Conservation (phyloP, 1,140 invertebrate genomes). For the Cryptotermes secundus region DNA sequence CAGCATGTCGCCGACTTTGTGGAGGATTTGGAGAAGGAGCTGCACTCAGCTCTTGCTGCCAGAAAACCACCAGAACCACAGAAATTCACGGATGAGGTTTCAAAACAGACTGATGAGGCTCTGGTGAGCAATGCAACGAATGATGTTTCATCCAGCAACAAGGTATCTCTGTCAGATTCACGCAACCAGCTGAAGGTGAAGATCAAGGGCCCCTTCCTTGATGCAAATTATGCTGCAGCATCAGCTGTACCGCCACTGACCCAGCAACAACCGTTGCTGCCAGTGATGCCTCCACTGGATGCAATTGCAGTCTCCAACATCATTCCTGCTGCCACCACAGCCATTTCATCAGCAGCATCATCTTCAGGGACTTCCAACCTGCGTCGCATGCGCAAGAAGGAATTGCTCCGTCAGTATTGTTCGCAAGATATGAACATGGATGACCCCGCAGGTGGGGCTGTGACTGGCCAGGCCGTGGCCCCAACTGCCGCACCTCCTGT, state of each 20-base stretch:
- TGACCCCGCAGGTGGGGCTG: slow-evolving; percentile 56
- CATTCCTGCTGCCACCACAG: slow-evolving; percentile 40
- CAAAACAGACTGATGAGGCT: slow-evolving; percentile 46
- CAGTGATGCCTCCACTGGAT: slow-evolving; percentile 24
- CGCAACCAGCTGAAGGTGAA: slow-evolving; percentile 86
- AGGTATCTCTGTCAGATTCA: slow-evolving; percentile 70
- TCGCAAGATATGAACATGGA: slow-evolving; percentile 85
- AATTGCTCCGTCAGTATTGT: slow-evolving; percentile 79
- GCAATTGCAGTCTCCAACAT: slow-evolving; percentile 40
- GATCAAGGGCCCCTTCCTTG: slow-evolving; percentile 83
- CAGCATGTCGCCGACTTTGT: slow-evolving; percentile 65
- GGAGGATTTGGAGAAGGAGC: slow-evolving; percentile 75
- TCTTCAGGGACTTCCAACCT: slow-evolving; percentile 68
- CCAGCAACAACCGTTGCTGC: slow-evolving; percentile 54
- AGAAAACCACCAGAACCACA: slow-evolving; percentile 45
- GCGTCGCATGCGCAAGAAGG: slow-evolving; percentile 85
- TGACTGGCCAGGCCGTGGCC: slow-evolving; percentile 40
- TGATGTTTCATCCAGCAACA: slow-evolving; percentile 41
- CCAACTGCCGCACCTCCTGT: slow-evolving; percentile 62
- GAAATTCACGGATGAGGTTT: background rate
- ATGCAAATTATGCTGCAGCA: slow-evolving; percentile 66
- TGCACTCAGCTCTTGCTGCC: slow-evolving; percentile 63
- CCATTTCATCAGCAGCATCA: slow-evolving; percentile 35
- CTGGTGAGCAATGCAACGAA: background rate
- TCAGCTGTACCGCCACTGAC: slow-evolving; percentile 53